Percentiles rank a stretch among this genome's conserved stretches.
Evolutionary conservation across 2,113 vertebrate genomes (phyloP).

Genomic region (Psilopsiagon aymara): DNA sequence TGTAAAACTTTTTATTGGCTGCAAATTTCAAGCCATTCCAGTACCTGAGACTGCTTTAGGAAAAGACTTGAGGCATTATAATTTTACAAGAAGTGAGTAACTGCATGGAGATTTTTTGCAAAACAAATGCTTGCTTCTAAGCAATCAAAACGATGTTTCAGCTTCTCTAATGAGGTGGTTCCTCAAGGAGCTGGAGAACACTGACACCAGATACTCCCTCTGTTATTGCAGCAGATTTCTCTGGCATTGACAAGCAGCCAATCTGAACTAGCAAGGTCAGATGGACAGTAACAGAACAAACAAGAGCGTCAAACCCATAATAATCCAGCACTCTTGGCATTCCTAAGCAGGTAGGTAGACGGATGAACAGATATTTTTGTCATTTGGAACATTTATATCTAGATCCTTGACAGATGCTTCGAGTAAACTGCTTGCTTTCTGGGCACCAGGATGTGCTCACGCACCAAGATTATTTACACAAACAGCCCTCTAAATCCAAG

Average conservation of each 20-base stretch:
- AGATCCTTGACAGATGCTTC: background rate
- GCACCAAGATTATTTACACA: background rate
- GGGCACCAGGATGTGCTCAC: background rate
- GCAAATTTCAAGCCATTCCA: constrained; percentile 17
- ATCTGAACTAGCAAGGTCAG: constrained; percentile 42
- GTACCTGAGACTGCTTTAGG: background rate
- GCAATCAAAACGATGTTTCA: background rate
- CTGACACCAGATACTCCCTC: constrained; percentile 53
- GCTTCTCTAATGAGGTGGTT: constrained; percentile 36
- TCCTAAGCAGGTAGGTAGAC: background rate
- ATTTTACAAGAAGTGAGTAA: constrained; percentile 51
- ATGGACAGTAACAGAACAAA: constrained; percentile 43
- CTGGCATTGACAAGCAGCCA: constrained; percentile 36
- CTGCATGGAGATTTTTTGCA: constrained; percentile 21
- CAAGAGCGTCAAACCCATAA: background rate
- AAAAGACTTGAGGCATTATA: constrained; percentile 15
- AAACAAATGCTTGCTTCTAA: constrained; percentile 30
- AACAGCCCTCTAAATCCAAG: background rate
- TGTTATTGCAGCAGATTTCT: constrained; percentile 26
- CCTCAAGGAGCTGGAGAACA: constrained; percentile 5
- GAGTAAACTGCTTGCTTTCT: constrained; percentile 3
- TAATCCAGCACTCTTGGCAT: background rate
- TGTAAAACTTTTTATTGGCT: constrained; percentile 34
- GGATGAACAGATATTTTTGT: background rate
- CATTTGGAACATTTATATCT: background rate